Evolutionary conservation across 2,888 invertebrate genomes (phyloP).

Genomic region (Xanthorhoe spadicearia): DNA sequence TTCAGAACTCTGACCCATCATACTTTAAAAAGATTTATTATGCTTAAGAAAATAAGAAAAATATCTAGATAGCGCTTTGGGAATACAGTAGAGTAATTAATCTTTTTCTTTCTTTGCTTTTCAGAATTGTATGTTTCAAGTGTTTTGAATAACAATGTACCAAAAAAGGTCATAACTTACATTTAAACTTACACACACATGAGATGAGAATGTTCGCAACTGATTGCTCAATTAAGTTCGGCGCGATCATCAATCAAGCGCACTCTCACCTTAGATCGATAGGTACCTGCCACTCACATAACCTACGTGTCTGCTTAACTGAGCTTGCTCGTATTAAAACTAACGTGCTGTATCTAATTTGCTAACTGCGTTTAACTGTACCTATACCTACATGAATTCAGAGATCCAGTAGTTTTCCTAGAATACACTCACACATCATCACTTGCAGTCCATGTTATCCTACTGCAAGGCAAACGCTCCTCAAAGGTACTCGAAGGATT

Average conservation of each 20-base stretch:
- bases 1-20: too few relatives aligned
- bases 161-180: neutral
- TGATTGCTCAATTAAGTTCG: constrained; percentile 39
- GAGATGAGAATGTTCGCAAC: constrained; percentile 10
- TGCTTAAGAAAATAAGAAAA: too few relatives aligned
- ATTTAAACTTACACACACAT: neutral
- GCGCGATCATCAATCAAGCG: constrained; percentile 38
- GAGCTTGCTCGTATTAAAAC: neutral
- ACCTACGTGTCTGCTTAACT: constrained; percentile 2
- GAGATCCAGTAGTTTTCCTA: neutral
- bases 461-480: too few relatives aligned
- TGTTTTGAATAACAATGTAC: too few relatives aligned
- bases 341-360: neutral
- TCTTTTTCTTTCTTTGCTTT: too few relatives aligned
- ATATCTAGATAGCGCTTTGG: too few relatives aligned
- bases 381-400: neutral
- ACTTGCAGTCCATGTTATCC: too few relatives aligned
- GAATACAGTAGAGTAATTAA: neutral
- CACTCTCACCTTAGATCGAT: constrained; percentile 32
- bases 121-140: too few relatives aligned
- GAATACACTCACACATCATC: neutral
- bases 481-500: too few relatives aligned
- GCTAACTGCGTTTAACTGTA: neutral
- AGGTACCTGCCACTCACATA: neutral
- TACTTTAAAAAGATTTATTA: too few relatives aligned